A percentile compares a stretch with the other conserved stretches of the same genome.
Conservation (phyloP, 2,797 vertebrate genomes). For the Hephaestus fuliginosus region DNA sequence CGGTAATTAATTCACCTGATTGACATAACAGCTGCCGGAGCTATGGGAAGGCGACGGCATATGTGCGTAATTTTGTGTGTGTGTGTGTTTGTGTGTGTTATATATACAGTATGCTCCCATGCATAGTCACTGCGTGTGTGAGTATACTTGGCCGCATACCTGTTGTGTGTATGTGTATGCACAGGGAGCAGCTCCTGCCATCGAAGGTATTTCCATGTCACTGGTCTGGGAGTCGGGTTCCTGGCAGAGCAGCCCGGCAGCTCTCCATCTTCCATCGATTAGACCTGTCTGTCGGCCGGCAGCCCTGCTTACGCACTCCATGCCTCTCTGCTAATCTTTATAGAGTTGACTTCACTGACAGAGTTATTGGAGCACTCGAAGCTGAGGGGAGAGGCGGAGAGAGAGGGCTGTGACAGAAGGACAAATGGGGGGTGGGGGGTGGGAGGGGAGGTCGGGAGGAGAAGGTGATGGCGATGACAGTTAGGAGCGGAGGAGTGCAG, state of each 20-base stretch:
- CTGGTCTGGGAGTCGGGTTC: conserved; percentile 56
- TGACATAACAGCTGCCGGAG: conserved; percentile 86
- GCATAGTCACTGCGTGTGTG: conserved; percentile 26
- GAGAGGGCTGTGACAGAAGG: conserved; percentile 59
- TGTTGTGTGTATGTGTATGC: conserved; percentile 22
- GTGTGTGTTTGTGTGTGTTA: conserved; percentile 14
- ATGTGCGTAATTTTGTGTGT: conserved; percentile 48
- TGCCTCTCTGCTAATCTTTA: conserved; percentile 82
- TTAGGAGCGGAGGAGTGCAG: conserved; percentile 21
- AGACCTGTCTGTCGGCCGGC: conserved; percentile 75
- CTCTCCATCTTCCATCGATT: conserved; percentile 77
- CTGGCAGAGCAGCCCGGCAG: conserved; percentile 49
- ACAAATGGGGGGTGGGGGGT: conserved; percentile 50
- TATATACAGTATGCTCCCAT: conserved; percentile 36
- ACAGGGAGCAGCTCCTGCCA: conserved; percentile 33
- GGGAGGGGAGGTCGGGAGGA: conserved; percentile 51
- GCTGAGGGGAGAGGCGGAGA: conserved; percentile 58
- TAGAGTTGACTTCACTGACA: conserved; percentile 80
- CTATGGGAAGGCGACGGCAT: conserved; percentile 70
- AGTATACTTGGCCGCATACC: conserved; percentile 47
- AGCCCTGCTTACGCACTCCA: conserved; percentile 74
- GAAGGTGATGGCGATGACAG: conserved; percentile 49
- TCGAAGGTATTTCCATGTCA: conserved; percentile 64
- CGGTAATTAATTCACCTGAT: conserved; percentile 88
- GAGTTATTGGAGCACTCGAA: conserved; percentile 76